Base-by-base conservation (phyloP, 2,888 invertebrate genomes). In the Chrysina gloriosa region DNA sequence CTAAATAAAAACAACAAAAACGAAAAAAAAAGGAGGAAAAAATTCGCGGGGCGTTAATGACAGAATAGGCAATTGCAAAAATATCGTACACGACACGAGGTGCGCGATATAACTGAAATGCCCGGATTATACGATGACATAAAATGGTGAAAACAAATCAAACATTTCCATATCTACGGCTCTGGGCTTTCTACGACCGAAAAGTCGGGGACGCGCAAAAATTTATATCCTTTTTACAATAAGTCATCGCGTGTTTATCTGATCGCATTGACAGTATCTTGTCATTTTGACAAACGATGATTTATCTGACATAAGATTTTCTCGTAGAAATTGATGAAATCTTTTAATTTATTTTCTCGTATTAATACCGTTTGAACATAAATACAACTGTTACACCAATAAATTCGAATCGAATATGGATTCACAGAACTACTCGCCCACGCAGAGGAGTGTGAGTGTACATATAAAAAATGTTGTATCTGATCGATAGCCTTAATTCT, bases 191-290 rank as follows among this genome's bases (percentile, higher is more conserved):
- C 50, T 50, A 19, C 47, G 45, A 36, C 45, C 36, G 19, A 50
- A 25, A 47, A 16, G 50, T 25, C 19, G 25, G 7, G 23, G 27
- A 34, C 27, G 63, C 63, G 16, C n/a, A 64, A 64, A 64, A 64
- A 31, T 64, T 64, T 50, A 64, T 64, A 64, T 64, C 63, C 68
- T 66, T 64, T 68, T 71, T 70, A 70, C 72, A 72, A 73, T 74
- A 74, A 73, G 70, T 74, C 73, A 73, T 71, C 71, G 65, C 48
- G 50, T 56, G 70, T 70, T 69, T 64, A 56, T 56, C 56, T 23
- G 39, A 56, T 56, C 36, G 63, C 34, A 63, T 63, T 36, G 63
- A 48, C 63, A 50, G 50, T 48, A 63, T 45, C 54, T 65, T 34
- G 56, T 45, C 56, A 56, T 56, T 31, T 45, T 65, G 65, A 65